These are phyloP conservation scores for Alca torda DNA, from an alignment of 2,797 vertebrate genomes.

Conservation along the genomic window DNA sequence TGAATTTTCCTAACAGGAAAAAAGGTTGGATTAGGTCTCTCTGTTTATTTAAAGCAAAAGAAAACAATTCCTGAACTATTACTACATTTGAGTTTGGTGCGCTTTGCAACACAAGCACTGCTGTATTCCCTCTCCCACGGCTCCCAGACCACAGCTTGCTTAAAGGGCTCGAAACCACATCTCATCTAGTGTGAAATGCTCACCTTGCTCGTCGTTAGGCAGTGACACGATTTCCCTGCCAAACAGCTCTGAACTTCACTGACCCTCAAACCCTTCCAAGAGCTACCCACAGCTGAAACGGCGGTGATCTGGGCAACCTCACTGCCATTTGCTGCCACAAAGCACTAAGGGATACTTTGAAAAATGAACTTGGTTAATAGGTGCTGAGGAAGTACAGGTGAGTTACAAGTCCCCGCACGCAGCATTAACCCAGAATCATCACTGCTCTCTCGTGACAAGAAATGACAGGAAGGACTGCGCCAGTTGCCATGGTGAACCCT, in stretches of 20 bases:
- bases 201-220: not conserved
- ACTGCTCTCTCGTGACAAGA: not conserved
- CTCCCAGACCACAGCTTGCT: not conserved
- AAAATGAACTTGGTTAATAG: not conserved
- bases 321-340: not conserved
- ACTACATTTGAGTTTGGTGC: not conserved
- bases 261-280: not conserved
- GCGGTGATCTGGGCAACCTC: not conserved
- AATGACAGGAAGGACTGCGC: not conserved
- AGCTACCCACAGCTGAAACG: not conserved
- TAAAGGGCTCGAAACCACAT: not conserved
- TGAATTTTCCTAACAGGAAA: not conserved
- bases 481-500: constrained; percentile 36
- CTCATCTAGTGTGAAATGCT: not conserved
- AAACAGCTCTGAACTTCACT: not conserved
- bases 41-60: not conserved
- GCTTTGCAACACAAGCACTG: not conserved
- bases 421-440: not conserved
- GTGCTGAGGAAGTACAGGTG: not conserved
- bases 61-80: not conserved
- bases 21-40: not conserved
- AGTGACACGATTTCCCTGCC: not conserved
- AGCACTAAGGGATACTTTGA: not conserved
- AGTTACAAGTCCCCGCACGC: not conserved
- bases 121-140: not conserved